A percentile compares a stretch with the other conserved stretches of the same genome.
Conservation (phyloP, 2,888 invertebrate species). For the Meganola albula region DNA sequence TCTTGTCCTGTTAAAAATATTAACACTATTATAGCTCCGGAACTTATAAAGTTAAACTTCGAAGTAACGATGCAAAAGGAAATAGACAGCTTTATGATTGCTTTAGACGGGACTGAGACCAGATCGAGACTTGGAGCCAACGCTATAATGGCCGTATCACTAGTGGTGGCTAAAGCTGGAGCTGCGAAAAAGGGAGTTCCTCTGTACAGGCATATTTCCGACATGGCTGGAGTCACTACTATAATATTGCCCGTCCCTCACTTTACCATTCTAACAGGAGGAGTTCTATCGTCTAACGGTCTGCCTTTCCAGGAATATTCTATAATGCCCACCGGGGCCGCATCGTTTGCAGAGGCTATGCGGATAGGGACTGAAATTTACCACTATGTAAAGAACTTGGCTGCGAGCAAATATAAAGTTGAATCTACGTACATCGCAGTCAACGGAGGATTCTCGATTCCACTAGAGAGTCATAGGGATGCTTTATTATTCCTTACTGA, state of each 20-base stretch:
- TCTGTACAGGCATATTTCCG: constrained; percentile 94
- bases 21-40: constrained; percentile 88
- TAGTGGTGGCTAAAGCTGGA: constrained; percentile 97
- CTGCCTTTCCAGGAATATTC: constrained; percentile 97
- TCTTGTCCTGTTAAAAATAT: constrained; percentile 93
- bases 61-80: constrained; percentile 93
- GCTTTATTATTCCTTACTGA: constrained; percentile 89
- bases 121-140: constrained; percentile 96
- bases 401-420: constrained; percentile 91
- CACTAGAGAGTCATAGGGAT: constrained; percentile 95
- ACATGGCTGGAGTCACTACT: constrained; percentile 92
- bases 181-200: constrained; percentile 95
- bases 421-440: constrained; percentile 97
- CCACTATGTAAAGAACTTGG: constrained; percentile 93
- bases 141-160: constrained; percentile 96
- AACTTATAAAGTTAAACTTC: constrained; percentile 85
- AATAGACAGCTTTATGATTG: constrained; percentile 91
- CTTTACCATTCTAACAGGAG: constrained; percentile 98
- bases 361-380: constrained; percentile 97
- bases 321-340: constrained; percentile 94
- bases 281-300: constrained; percentile 97
- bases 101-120: constrained; percentile 97
- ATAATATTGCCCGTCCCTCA: constrained; percentile 97
- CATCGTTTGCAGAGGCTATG: constrained; percentile 96
- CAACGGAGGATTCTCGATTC: constrained; percentile 98